phyloP scores from a whole-genome alignment of 2,113 vertebrate species.

The Marmota flaviventris region DNA sequence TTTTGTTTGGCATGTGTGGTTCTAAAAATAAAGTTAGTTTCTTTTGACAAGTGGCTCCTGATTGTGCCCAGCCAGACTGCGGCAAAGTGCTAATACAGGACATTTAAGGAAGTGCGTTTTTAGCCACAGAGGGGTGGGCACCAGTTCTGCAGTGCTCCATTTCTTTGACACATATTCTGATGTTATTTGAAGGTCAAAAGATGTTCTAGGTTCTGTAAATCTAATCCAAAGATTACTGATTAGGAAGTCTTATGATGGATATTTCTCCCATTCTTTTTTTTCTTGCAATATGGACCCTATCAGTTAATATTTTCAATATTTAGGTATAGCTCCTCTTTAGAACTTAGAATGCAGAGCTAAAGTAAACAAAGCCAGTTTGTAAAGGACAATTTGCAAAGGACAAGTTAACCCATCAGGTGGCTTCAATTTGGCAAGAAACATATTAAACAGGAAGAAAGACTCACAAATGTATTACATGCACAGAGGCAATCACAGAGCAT shows the following conservation, averaged over 20 bases:
- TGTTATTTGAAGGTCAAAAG: background rate
- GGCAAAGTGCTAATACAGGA: background rate
- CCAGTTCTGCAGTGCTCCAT: background rate
- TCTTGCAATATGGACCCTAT: background rate
- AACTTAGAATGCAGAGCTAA: background rate
- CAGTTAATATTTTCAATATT: background rate
- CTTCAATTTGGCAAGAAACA: background rate
- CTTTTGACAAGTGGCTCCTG: too few relatives aligned
- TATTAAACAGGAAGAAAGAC: background rate
- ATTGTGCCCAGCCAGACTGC: too few relatives aligned
- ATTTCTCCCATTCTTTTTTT: background rate
- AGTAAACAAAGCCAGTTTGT: background rate
- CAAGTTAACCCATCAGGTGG: background rate
- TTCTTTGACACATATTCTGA: background rate
- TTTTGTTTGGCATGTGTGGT: too few relatives aligned
- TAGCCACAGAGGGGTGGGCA: background rate
- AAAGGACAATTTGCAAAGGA: background rate
- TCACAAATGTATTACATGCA: background rate
- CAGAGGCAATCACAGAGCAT: background rate
- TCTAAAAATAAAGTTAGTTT: too few relatives aligned
- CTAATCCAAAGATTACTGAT: background rate
- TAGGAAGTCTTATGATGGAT: background rate
- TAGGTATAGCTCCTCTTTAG: background rate
- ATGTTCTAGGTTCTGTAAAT: background rate
- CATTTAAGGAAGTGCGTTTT: background rate